A percentile compares a stretch with the other conserved stretches of the same genome.
These are phyloP conservation scores for Apomyelois bistriatella DNA, from an alignment of 2,888 invertebrate genomes.

Conservation along the genomic window DNA sequence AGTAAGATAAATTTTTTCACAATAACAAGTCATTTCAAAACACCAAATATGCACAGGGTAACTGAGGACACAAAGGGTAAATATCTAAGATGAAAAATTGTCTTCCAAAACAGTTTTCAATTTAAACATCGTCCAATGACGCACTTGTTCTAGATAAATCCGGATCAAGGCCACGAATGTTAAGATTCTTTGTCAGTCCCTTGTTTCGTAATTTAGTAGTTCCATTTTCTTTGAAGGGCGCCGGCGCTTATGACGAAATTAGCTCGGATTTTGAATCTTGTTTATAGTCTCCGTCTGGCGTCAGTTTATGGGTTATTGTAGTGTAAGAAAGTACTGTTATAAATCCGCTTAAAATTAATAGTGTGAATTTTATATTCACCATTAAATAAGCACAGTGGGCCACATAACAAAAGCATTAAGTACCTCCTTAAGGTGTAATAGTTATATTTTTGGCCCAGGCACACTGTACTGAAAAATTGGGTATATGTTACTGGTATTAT, in stretches of 20 bases:
- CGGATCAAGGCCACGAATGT: background rate
- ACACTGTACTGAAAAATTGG: too few relatives aligned
- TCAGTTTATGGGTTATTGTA: background rate
- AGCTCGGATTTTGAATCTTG: background rate
- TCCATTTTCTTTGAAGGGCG: background rate
- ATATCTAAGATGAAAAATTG: background rate
- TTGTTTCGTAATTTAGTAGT: background rate
- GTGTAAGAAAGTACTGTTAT: background rate
- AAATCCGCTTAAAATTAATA: background rate
- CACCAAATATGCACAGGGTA: too few relatives aligned
- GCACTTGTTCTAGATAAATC: background rate
- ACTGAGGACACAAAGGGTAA: too few relatives aligned
- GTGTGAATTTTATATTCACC: too few relatives aligned
- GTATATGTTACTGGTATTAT: too few relatives aligned
- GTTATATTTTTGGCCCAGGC: too few relatives aligned
- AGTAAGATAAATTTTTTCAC: too few relatives aligned
- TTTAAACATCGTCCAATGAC: background rate
- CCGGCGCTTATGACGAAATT: background rate
- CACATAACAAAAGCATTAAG: too few relatives aligned
- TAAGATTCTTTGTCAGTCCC: background rate
- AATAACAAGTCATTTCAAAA: too few relatives aligned
- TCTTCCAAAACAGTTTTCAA: background rate
- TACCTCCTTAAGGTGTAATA: too few relatives aligned
- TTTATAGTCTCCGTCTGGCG: background rate
- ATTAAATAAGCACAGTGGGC: too few relatives aligned